phyloP scores from a whole-genome alignment of 2,888 invertebrate species.

The Drosophila suboccidentalis region DNA sequence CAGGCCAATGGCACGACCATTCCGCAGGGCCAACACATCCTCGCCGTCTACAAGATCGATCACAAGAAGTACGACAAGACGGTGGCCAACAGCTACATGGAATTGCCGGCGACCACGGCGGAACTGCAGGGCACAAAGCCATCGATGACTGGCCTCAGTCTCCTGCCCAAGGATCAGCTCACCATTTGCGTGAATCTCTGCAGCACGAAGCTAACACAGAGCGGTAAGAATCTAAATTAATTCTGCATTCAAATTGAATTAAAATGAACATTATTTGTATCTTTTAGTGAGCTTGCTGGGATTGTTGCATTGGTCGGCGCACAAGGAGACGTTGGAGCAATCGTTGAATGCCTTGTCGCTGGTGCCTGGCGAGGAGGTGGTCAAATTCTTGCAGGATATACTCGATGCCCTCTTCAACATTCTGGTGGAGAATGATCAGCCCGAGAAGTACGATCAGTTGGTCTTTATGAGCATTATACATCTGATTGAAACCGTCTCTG shows the following conservation, averaged over 20 bases:
- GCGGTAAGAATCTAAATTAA: conserved; percentile 87
- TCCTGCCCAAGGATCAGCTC: conserved; percentile 91
- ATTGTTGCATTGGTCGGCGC: conserved; percentile 94
- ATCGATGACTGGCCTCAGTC: conserved; percentile 87
- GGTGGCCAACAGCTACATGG: conserved; percentile 86
- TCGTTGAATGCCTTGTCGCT: conserved; percentile 92
- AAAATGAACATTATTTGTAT: no score
- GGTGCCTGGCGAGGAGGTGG: conserved; percentile 96
- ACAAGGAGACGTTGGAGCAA: conserved; percentile 90
- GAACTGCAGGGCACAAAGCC: conserved; percentile 87
- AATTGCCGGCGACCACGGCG: conserved; percentile 89
- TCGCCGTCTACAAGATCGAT: conserved; percentile 92
- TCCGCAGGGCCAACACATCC: conserved; percentile 88
- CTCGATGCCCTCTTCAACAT: conserved; percentile 98
- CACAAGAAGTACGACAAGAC: conserved; percentile 89
- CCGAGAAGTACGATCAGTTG: conserved; percentile 92
- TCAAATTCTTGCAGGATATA: conserved; percentile 98
- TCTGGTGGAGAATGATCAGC: conserved; percentile 86
- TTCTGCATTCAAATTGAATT: no score
- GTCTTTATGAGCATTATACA: conserved; percentile 96
- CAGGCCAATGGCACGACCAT: conserved; percentile 97
- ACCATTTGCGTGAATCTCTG: conserved; percentile 93
- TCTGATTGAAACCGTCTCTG: conserved; percentile 95
- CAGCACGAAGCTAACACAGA: conserved; percentile 96
- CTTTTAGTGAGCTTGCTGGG: conserved; percentile 93